Base-by-base conservation (phyloP, 2,113 vertebrate species). In the Picathartes gymnocephalus region DNA sequence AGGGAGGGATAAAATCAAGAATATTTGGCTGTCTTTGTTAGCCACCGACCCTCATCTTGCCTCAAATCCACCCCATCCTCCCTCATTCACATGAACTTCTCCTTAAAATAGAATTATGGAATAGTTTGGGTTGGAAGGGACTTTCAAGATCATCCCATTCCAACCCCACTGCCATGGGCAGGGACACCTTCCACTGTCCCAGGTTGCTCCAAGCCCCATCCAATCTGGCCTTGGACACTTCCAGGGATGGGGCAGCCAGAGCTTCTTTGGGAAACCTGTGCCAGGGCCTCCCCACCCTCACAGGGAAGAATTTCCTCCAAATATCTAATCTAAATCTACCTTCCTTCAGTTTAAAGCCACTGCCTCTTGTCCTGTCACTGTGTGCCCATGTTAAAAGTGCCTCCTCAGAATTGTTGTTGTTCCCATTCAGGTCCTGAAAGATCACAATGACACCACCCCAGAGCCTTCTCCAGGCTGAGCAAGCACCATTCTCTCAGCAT, bases 101-200 rank as follows among this genome's bases (percentile, higher is more conserved):
- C 33, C 15, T 56, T 31, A 28, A 23, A 11, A 31, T 3, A 35
- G 40, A 76, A 42, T 48, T 23, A 69, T 5, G 48, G 35, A 62
- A 28, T 27, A 5, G 4, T 62, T 56, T 50, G 15, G 5, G 13
- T 42, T 62, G 31, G 42, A 62, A 83, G 5, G 7, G 22, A 37
- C 5, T 11, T 48, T 24, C 2, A 62, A 33, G 6, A 56, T 28
- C 8, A 35, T 19, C 7, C 23, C 1, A 2, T 62, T 17, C 54
- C 35, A 56, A 1, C 1, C 1, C 13, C 33, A 1, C 8, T 37
- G 18, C 3, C 40, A 42, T 4, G 10, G 17, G 2, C 45, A 68
- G 45, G 25, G 54, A 28, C 30, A 28, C 0, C 22, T 69, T 33
- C 31, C 18, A 16, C 15, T 7, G 4, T 7, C 2, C 23, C 31